Evolutionary conservation across 2,113 vertebrate species (phyloP), one percentile per base, ranked within the genome.

Genomic region (Lepisosteus oculatus): DNA sequence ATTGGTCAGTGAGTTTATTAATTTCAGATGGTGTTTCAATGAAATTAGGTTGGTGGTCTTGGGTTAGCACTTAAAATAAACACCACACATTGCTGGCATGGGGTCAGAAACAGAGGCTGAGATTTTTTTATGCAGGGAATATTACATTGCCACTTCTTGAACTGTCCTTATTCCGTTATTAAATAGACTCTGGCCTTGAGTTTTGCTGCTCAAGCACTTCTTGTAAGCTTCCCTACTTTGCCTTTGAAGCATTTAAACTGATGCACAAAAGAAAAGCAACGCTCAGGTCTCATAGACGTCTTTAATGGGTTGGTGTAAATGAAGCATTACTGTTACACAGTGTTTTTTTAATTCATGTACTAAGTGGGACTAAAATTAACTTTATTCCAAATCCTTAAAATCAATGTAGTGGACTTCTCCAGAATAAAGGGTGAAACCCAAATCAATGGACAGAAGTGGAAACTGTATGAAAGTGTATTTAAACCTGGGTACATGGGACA

Each of bases 171-270:
- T 84, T 86, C 59, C 62, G 72, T 84, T 81, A 89, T 86, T 82
- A 86, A 84, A 85, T 83, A 85, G 62, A 84, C 84, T 79, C 81
- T 83, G 85, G 85, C 84, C 84, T 88, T 86, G 83, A 84, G 73
- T 80, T 87, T 72, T 87, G 84, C 85, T 81, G 71, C 75, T 75
- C 65, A 79, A 85, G 81, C 82, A 79, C 65, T 88, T 85, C 82
- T 59, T 77, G 65, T 69, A 76, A 54, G 68, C 67, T 64, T 81
- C 79, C 70, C 77, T 61, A 65, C 67, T 61, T 54, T 80, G 73
- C 75, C 73, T 80, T 79, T 83, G 76, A 84, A 83, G 78, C 74
- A 71, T 45, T 17, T 74, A 29, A 29, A 29, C 29, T 29, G 29
- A 29, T 29, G 29, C 29, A 29, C 29, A 29, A 29, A 29, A 29